Evolutionary conservation across 2,888 invertebrate genomes (phyloP), one percentile per base, ranked within the genome.

Genomic region (Mystacides longicornis): DNA sequence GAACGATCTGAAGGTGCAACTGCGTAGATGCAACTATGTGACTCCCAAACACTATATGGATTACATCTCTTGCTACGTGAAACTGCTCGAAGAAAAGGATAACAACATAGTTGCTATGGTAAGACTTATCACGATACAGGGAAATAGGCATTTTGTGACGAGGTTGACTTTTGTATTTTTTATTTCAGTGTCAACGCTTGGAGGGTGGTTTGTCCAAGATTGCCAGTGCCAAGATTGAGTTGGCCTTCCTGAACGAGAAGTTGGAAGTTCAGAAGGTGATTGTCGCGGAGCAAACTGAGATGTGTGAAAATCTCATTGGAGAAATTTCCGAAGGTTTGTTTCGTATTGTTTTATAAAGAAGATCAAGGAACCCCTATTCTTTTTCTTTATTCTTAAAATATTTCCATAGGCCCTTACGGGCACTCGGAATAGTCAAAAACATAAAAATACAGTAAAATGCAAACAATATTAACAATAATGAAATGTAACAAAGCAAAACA

Each of bases 11-110:
- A 71, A 82, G 21, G 70, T 81, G 56, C 86, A 88, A 58, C 71
- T 93, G 50, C 78, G 93, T 16, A 76, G 93, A 11, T 85, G 81
- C 68, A 93, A 93, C 72, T 93, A 86, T 68, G 91, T 94, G 1
- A 94, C 94, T 0, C 94, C 94, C 1, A 93, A 92, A 64, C 93
- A 94, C 67, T 95, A 91, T 69, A 77, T 95, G 67, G 93, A 94
- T 70, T 93, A 82, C 65, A 86, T 95, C 55, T 82, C 82, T 52
- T 86, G 84, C 2, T 94, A 93, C 66, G 67, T 93, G 1, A 79
- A 78, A 60, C 74, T 94, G 23, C 71, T 94, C 43, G 83, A 86
- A 61, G 87, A 89, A 64, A 87, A 88, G 61, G 79, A 81, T 60
- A 70, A 75, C 2, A 81, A 76, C 62, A 82, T 81, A 58, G 73